Evolutionary conservation across 2,888 invertebrate genomes (phyloP), one percentile per base, ranked within the genome.

Genomic region (Habroteleia sp.): DNA sequence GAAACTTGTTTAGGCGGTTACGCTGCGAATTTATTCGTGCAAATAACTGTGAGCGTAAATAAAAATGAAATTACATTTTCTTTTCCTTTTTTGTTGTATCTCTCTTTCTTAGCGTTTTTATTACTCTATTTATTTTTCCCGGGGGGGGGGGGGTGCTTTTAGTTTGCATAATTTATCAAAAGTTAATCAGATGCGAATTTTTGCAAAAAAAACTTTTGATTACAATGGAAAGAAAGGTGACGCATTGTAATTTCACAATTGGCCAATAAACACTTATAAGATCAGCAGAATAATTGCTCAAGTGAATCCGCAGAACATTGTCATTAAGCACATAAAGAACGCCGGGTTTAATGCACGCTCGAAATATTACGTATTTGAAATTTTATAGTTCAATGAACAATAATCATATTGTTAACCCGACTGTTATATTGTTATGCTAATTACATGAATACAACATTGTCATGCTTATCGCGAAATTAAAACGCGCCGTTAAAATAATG

Each of bases 311-410:
- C 54, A 33, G 54, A 66, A 54, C 35, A 54, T 46, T 46, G 54
- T 50, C 46, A 52, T 65, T 65, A 52, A 52, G 7, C 65, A 16
- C 35, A 52, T 44, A 65, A 42, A 65, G 52, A 52, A 41, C 31
- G 33, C 25, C 16, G 48, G 23, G 35, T 54, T 66, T 54, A 66
- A 66, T 29, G 54, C 14, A 16, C 65, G 54, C 65, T 31, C 11
- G 54, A 44, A 20, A 37, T 29, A 54, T 65, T 54, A 54, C 54
- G 44, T 54, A 37, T 54, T 54, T 44, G 13, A 65, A 65, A 54
- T 44, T 44, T 44, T 44, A 54, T 54, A 65, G 65, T 54, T 65
- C 65, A 65, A 54, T 37, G 65, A 65, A 52, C 65, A 65, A 54
- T 65, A 65, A 63, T 63, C 63, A 37, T 44, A 65, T 44, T 54